Conservation (phyloP, 2,113 vertebrate genomes). For the Hemicordylus capensis region DNA sequence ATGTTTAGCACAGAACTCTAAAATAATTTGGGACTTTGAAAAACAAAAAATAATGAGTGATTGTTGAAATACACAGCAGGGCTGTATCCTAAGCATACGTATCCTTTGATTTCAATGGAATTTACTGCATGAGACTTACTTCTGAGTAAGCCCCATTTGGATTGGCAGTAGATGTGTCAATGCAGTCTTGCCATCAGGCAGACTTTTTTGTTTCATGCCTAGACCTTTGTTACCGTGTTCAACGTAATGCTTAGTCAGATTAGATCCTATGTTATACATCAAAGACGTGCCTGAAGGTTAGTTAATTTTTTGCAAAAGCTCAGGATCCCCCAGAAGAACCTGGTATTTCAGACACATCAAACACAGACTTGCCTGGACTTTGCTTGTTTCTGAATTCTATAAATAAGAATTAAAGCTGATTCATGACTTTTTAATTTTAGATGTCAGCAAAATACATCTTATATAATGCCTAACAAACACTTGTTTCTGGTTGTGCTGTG, state of each 20-base stretch:
- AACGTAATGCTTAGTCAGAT: slow-evolving; percentile 65
- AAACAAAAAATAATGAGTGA: slow-evolving; percentile 41
- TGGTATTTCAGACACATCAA: slow-evolving; percentile 77
- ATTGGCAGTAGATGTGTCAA: slow-evolving; percentile 44
- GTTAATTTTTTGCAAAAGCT: slow-evolving; percentile 71
- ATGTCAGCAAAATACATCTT: slow-evolving; percentile 66
- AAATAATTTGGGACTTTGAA: slow-evolving; percentile 48
- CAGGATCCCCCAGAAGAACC: slow-evolving; percentile 69
- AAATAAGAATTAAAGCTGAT: slow-evolving; percentile 79
- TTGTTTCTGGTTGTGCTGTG: neutral
- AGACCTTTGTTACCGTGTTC: slow-evolving; percentile 68
- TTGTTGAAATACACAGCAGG: slow-evolving; percentile 44
- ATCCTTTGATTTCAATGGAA: neutral
- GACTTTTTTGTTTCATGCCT: slow-evolving; percentile 65
- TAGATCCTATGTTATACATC: slow-evolving; percentile 74
- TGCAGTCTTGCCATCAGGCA: slow-evolving; percentile 66
- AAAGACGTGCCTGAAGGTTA: slow-evolving; percentile 75
- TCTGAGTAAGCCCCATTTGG: neutral
- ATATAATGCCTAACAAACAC: slow-evolving; percentile 10
- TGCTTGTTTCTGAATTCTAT: slow-evolving; percentile 74
- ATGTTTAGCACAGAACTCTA: slow-evolving; percentile 50
- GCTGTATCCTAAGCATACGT: neutral
- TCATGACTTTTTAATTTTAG: slow-evolving; percentile 74
- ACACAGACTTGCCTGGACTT: slow-evolving; percentile 75
- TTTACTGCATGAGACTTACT: neutral